Evolutionary conservation across 1,140 invertebrate genomes (phyloP).

Genomic region (Onthophagus taurus): DNA sequence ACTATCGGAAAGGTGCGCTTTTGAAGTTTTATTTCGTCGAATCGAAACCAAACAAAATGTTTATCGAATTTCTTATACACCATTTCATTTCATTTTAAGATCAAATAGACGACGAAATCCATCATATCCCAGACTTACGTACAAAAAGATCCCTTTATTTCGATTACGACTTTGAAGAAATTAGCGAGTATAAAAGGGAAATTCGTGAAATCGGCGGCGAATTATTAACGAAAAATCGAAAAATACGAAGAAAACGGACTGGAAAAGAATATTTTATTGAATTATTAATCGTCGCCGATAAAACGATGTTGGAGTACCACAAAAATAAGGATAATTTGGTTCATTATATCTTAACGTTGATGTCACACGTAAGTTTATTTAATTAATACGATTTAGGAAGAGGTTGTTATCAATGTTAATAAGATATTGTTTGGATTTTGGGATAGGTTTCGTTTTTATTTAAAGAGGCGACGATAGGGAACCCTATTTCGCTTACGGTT

Average conservation of each 20-base stretch:
- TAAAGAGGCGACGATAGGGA: slow-evolving; percentile 71
- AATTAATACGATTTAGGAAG: not conserved
- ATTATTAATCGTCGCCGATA: slow-evolving; percentile 70
- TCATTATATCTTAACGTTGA: slow-evolving; percentile 68
- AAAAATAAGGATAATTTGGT: slow-evolving; percentile 41
- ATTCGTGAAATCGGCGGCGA: slow-evolving; percentile 23
- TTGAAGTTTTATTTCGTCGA: no score
- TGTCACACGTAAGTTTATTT: slow-evolving; percentile 65
- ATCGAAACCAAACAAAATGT: no score
- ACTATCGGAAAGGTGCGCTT: no score
- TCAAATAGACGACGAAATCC: no score
- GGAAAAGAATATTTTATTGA: slow-evolving; percentile 57
- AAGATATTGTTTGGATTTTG: not conserved
- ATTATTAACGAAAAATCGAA: slow-evolving; percentile 30
- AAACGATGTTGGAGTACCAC: slow-evolving; percentile 69
- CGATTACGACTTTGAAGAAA: no score
- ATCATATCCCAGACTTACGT: no score
- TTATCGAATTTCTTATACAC: no score
- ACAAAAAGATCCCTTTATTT: no score
- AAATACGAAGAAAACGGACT: slow-evolving; percentile 34
- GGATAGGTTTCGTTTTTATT: slow-evolving; percentile 64
- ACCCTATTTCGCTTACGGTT: slow-evolving; percentile 67
- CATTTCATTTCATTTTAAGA: no score
- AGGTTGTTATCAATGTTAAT: not conserved
- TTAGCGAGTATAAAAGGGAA: no score